A percentile compares a stretch with the other conserved stretches of the same genome.
These are phyloP conservation scores for Diaprepes abbreviatus DNA, from an alignment of 2,888 invertebrate species.

Conservation along the genomic window DNA sequence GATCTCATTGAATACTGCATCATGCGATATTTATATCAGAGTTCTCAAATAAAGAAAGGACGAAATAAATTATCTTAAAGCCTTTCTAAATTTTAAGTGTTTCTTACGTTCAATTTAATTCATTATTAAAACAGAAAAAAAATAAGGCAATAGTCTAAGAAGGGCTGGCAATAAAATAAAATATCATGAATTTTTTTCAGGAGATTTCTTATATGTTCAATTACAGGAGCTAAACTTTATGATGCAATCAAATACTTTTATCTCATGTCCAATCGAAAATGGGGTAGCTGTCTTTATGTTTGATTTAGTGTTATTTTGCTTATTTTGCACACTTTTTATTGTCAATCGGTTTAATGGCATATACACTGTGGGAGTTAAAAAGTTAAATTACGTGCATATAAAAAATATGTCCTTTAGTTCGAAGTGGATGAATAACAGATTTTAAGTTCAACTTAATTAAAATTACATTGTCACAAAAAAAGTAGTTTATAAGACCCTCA, in stretches of 20 bases:
- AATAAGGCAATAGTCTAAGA: not conserved
- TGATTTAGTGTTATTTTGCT: constrained; percentile 17
- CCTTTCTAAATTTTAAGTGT: no score
- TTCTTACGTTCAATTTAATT: no score
- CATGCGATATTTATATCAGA: no score
- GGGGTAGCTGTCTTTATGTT: not conserved
- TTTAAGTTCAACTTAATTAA: no score
- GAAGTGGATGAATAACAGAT: no score
- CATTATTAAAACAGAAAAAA: not conserved
- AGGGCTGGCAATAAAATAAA: not conserved
- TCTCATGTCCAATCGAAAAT: constrained; percentile 7
- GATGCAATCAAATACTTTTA: constrained; percentile 23
- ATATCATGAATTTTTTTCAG: not conserved
- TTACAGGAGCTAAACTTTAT: constrained; percentile 40
- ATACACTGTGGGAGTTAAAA: not conserved
- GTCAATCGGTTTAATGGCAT: constrained; percentile 17
- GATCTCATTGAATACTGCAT: no score
- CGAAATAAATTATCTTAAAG: no score
- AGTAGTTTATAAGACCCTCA: no score
- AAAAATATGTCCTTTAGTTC: no score
- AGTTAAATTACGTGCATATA: no score
- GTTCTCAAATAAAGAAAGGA: no score
- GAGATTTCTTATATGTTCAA: constrained; percentile 9
- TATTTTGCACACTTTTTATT: constrained; percentile 21
- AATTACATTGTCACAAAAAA: no score